Percentiles rank a stretch among this genome's conserved stretches.
Evolutionary conservation across 2,888 invertebrate species (phyloP).

Genomic region (Spodoptera picta): DNA sequence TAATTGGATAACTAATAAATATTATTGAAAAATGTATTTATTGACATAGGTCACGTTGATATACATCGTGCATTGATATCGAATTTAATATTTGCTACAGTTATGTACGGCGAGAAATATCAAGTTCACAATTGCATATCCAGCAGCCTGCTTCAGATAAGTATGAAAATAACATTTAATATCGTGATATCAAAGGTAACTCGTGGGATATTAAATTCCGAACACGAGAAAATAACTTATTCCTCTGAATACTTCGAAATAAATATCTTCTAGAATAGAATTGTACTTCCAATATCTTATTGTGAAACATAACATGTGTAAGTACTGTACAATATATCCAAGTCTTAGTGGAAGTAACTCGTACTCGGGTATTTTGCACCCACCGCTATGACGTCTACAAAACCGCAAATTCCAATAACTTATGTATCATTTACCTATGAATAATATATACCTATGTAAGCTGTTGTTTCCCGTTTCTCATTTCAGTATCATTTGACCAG

Average conservation of each 20-base stretch:
- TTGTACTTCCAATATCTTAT: not conserved
- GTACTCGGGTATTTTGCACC: conserved; percentile 63
- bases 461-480: conserved; percentile 75
- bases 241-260: conserved; percentile 19
- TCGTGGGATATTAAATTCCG: conserved; percentile 57
- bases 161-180: conserved; percentile 45
- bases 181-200: conserved; percentile 50
- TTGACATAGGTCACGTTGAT: not conserved
- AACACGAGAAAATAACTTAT: conserved; percentile 35
- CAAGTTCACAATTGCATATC: conserved; percentile 1
- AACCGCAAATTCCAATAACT: conserved; percentile 76
- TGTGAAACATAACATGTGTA: conserved; percentile 11
- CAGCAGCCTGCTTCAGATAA: conserved; percentile 29
- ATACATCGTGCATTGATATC: too few species aligned
- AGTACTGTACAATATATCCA: conserved; percentile 13
- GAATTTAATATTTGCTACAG: not conserved
- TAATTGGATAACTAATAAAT: too few species aligned
- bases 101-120: not conserved
- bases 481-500: conserved; percentile 52
- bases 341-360: conserved; percentile 16
- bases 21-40: not conserved
- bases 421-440: conserved; percentile 72
- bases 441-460: conserved; percentile 64
- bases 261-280: conserved; percentile 17
- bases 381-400: conserved; percentile 71